Evolutionary conservation across 1,140 invertebrate species (phyloP).

Genomic region (Philotrypesis tridentata): DNA sequence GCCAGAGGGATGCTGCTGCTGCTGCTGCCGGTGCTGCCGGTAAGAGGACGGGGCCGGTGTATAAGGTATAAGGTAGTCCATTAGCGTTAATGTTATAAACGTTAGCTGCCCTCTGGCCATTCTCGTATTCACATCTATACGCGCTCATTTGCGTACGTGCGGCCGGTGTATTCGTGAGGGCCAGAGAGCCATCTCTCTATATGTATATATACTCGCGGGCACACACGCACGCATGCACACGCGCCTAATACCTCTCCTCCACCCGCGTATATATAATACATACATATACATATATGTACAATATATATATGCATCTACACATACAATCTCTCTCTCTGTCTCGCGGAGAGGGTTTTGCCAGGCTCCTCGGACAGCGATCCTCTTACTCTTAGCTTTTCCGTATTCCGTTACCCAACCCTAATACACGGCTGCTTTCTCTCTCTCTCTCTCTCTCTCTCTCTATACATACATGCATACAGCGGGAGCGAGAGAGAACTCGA

Average conservation of each 20-base stretch:
- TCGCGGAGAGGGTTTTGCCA: slow-evolving; percentile 32
- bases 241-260: background rate
- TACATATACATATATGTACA: background rate
- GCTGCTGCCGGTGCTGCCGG: slow-evolving; percentile 36
- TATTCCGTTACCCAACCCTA: slow-evolving; percentile 44
- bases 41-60: slow-evolving; percentile 59
- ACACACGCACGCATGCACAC: no score
- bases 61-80: slow-evolving; percentile 75
- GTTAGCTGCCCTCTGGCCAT: slow-evolving; percentile 74
- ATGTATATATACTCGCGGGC: no score
- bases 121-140: slow-evolving; percentile 63
- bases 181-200: background rate
- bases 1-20: slow-evolving; percentile 25
- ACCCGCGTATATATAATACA: no score
- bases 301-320: background rate
- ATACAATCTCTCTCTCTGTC: background rate
- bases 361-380: slow-evolving; percentile 31
- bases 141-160: slow-evolving; percentile 45
- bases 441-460: no score
- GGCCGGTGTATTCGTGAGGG: background rate
- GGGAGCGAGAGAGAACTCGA: background rate
- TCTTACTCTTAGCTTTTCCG: slow-evolving; percentile 49
- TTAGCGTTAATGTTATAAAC: slow-evolving; percentile 76
- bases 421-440: background rate
- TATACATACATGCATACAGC: no score